phyloP scores from a whole-genome alignment of 2,888 invertebrate genomes.

The Lycaena phlaeas region DNA sequence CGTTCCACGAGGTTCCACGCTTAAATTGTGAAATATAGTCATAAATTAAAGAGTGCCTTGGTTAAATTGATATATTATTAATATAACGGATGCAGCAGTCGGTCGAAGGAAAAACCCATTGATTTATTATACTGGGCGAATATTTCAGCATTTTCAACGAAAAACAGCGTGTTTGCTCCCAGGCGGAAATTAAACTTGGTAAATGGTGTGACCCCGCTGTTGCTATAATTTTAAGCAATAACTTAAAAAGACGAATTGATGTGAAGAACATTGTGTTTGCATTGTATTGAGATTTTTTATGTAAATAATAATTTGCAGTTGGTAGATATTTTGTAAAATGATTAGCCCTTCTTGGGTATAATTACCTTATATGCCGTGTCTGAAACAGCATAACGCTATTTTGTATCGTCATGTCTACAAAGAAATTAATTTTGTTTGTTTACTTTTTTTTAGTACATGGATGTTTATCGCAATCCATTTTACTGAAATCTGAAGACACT shows the following conservation, averaged over 20 bases:
- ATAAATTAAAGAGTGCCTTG: not conserved
- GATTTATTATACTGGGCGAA: conserved; percentile 9
- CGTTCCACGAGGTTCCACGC: not conserved
- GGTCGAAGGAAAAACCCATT: conserved; percentile 8
- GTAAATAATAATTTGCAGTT: too few species aligned
- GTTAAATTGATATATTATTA: conserved; percentile 4
- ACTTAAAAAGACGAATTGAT: conserved; percentile 4
- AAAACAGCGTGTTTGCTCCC: conserved; percentile 10
- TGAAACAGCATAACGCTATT: too few species aligned
- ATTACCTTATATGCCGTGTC: too few species aligned
- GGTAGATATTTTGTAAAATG: too few species aligned
- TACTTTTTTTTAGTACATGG: too few species aligned
- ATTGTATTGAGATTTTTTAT: too few species aligned
- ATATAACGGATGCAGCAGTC: conserved; percentile 1
- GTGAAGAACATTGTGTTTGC: too few species aligned
- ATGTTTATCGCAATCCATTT: too few species aligned
- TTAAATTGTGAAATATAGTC: not conserved
- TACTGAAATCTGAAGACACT: too few species aligned
- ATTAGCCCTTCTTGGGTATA: too few species aligned
- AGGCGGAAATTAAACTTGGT: conserved; percentile 12
- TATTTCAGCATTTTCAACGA: conserved; percentile 4
- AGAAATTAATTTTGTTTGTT: too few species aligned
- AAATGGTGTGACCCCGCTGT: conserved; percentile 8
- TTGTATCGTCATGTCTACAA: too few species aligned
- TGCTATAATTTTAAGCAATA: conserved; percentile 9